These are phyloP conservation scores for Bombus vancouverensis DNA, from an alignment of 1,140 invertebrate genomes.

Conservation along the genomic window DNA sequence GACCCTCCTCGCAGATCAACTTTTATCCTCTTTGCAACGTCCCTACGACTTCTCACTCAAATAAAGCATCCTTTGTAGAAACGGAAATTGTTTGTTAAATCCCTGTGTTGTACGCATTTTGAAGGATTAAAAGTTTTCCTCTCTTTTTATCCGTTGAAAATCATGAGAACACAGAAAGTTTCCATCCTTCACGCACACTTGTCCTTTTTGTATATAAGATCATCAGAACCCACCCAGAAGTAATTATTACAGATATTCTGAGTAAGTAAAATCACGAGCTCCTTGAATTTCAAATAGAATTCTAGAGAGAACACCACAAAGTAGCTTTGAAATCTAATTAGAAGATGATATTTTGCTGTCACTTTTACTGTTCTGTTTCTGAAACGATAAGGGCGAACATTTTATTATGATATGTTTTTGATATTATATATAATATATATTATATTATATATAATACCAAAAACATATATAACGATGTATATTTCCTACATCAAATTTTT, in stretches of 20 bases:
- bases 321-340: too few relatives aligned
- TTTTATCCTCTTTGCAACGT: conserved; percentile 40
- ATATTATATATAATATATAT: too few relatives aligned
- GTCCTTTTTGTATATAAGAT: not conserved
- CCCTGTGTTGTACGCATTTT: conserved; percentile 8
- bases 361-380: too few relatives aligned
- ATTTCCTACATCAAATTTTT: too few relatives aligned
- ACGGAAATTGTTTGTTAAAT: conserved; percentile 37
- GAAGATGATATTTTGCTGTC: too few relatives aligned
- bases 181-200: not conserved
- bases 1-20: conserved; percentile 19
- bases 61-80: conserved; percentile 22
- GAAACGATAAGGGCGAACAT: too few relatives aligned
- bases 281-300: too few relatives aligned
- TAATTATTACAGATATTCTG: not conserved
- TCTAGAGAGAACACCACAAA: too few relatives aligned
- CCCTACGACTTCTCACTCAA: conserved; percentile 13
- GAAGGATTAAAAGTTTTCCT: conserved; percentile 33
- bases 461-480: too few relatives aligned
- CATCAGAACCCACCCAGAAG: too few relatives aligned
- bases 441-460: too few relatives aligned
- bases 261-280: not conserved
- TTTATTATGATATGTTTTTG: too few relatives aligned
- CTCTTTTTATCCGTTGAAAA: not conserved
- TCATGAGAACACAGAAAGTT: not conserved